These are phyloP conservation scores for Cottus gobio DNA, from an alignment of 2,113 vertebrate species.

Conservation along the genomic window DNA sequence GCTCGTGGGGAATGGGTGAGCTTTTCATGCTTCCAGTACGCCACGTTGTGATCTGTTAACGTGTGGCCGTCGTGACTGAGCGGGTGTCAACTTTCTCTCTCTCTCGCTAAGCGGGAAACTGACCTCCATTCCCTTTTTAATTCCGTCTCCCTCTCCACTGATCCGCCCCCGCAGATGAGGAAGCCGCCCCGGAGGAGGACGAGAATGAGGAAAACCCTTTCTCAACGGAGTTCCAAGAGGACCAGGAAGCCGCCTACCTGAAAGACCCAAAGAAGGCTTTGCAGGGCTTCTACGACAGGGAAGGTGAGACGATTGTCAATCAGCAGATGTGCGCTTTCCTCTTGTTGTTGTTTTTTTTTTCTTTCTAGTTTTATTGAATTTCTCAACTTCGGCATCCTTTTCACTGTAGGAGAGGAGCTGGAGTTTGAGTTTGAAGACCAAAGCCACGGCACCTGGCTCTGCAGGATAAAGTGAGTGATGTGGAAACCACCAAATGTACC, in stretches of 20 bases:
- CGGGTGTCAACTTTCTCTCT: background rate
- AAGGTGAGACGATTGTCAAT: slow-evolving; percentile 82
- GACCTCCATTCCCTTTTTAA: background rate
- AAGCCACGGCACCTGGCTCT: slow-evolving; percentile 93
- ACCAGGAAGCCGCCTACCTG: slow-evolving; percentile 95
- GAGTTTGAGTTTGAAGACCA: slow-evolving; percentile 97
- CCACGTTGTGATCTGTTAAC: background rate
- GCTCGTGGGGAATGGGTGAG: slow-evolving; percentile 97
- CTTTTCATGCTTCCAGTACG: background rate
- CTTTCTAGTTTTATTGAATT: background rate
- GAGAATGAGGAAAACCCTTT: slow-evolving; percentile 98
- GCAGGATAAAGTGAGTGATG: slow-evolving; percentile 90
- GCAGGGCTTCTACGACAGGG: slow-evolving; percentile 97
- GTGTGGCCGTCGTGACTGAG: background rate
- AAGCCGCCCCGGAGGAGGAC: slow-evolving; percentile 88
- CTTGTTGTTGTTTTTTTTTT: background rate
- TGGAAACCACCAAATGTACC: background rate
- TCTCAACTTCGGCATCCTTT: background rate
- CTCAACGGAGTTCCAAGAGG: slow-evolving; percentile 94
- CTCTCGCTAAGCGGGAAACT: background rate
- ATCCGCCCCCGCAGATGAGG: slow-evolving; percentile 84
- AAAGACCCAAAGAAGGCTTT: slow-evolving; percentile 97
- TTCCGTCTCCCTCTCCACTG: background rate
- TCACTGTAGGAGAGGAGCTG: slow-evolving; percentile 91
- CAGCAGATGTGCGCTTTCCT: background rate